Evolutionary conservation across 2,888 invertebrate genomes (phyloP).

Genomic region (Clepsis dumicolana): DNA sequence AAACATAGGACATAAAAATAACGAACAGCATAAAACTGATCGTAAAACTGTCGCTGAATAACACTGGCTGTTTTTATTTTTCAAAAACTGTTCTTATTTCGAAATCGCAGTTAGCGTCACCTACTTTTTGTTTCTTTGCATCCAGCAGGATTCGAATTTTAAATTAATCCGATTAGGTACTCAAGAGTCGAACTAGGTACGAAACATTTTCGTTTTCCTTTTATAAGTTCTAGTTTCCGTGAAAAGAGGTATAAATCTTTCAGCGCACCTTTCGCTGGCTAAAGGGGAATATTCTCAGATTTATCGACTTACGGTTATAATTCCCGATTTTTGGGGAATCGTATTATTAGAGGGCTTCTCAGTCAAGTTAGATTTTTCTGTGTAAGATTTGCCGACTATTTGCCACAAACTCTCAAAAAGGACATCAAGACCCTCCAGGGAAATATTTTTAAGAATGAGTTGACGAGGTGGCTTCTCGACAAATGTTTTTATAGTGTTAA

Average conservation of each 20-base stretch:
- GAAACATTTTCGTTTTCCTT: constrained; percentile 37
- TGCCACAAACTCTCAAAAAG: background rate
- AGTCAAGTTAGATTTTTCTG: background rate
- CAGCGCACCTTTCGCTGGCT: constrained; percentile 36
- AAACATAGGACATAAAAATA: background rate
- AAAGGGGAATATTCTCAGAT: constrained; percentile 44
- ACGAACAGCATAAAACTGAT: too few species aligned
- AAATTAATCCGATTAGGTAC: constrained; percentile 49
- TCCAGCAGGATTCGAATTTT: constrained; percentile 45
- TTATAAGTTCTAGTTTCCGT: constrained; percentile 42
- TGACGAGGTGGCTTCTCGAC: too few species aligned
- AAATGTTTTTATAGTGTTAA: too few species aligned
- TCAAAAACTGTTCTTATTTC: constrained; percentile 15
- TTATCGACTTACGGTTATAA: constrained; percentile 44
- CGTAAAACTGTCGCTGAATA: too few species aligned
- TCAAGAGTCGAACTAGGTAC: constrained; percentile 32
- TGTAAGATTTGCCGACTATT: background rate
- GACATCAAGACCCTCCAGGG: background rate
- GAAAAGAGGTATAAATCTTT: constrained; percentile 44
- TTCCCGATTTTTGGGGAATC: constrained; percentile 29
- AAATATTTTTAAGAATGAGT: too few species aligned
- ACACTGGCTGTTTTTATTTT: constrained; percentile 5
- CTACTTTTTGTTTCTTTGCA: constrained; percentile 1
- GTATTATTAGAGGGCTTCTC: background rate
- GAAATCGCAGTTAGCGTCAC: constrained; percentile 21